Evolutionary conservation across 1,140 invertebrate genomes (phyloP).

Genomic region (Oryctes rhinoceros): DNA sequence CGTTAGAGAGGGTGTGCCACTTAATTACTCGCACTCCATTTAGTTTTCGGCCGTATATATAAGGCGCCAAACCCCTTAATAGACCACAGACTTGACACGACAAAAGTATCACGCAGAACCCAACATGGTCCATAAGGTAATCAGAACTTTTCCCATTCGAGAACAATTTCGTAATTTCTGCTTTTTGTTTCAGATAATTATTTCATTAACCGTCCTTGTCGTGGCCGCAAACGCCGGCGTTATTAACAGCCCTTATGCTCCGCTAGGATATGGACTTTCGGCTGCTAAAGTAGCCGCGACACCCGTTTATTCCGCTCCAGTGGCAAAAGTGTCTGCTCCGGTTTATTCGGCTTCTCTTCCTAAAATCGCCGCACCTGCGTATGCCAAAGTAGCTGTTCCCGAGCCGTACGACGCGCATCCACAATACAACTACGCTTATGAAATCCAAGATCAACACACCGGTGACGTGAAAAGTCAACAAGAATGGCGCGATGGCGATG

Average conservation of each 20-base stretch:
- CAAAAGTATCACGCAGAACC: neutral
- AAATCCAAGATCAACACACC: conserved; percentile 71
- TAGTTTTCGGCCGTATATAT: conserved; percentile 4
- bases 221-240: neutral
- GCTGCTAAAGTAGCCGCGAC: neutral
- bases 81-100: neutral
- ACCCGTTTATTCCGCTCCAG: conserved; percentile 1
- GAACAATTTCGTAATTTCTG: conserved; percentile 4
- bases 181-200: neutral
- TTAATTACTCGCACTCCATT: conserved; percentile 16
- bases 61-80: neutral
- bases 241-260: neutral
- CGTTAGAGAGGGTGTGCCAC: conserved; percentile 11
- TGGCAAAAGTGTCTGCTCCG: neutral
- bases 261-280: neutral
- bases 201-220: neutral
- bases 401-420: conserved; percentile 60
- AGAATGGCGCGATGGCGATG: conserved; percentile 72
- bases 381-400: conserved; percentile 16
- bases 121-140: conserved; percentile 13
- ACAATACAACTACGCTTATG: conserved; percentile 72
- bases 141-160: neutral
- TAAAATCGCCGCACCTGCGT: neutral
- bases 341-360: neutral
- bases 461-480: conserved; percentile 74